Percentiles rank a stretch among this genome's conserved stretches.
These are phyloP conservation scores for Phalacrocorax pelagicus DNA, from an alignment of 2,113 vertebrate species.

Conservation along the genomic window DNA sequence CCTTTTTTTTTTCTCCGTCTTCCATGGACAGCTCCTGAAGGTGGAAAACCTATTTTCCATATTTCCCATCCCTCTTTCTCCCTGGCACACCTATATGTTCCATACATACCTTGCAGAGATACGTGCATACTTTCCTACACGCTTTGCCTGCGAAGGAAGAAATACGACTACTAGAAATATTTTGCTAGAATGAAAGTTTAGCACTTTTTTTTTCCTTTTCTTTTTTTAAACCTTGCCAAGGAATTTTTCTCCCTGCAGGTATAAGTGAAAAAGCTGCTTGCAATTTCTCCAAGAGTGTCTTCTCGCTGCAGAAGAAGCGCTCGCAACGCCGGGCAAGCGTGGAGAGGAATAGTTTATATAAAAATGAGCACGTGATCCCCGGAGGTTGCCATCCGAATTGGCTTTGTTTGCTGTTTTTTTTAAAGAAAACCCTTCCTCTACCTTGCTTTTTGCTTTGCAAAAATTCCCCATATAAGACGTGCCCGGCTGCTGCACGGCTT, in stretches of 20 bases:
- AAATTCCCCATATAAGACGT: background rate
- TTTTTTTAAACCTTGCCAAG: background rate
- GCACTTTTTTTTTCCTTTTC: background rate
- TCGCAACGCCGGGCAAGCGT: background rate
- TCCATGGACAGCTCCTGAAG: background rate
- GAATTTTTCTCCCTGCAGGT: constrained; percentile 54
- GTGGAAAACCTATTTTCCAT: background rate
- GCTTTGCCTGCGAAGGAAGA: background rate
- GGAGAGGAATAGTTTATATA: constrained; percentile 16
- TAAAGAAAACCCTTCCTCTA: background rate
- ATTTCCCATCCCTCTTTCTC: background rate
- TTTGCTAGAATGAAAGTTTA: constrained; percentile 21
- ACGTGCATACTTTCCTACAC: background rate
- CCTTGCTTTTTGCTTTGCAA: background rate
- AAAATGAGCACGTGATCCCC: constrained; percentile 7
- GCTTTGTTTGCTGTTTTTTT: background rate
- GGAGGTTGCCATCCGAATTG: background rate
- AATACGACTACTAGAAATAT: constrained; percentile 11
- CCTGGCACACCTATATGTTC: background rate
- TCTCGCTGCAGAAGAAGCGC: background rate
- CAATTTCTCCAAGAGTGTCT: background rate
- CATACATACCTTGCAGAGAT: background rate
- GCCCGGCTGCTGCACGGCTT: background rate
- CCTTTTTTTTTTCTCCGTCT: background rate
- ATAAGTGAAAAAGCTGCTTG: background rate